Conservation (phyloP, 2,888 invertebrate species). For the Agyllia agylla region DNA sequence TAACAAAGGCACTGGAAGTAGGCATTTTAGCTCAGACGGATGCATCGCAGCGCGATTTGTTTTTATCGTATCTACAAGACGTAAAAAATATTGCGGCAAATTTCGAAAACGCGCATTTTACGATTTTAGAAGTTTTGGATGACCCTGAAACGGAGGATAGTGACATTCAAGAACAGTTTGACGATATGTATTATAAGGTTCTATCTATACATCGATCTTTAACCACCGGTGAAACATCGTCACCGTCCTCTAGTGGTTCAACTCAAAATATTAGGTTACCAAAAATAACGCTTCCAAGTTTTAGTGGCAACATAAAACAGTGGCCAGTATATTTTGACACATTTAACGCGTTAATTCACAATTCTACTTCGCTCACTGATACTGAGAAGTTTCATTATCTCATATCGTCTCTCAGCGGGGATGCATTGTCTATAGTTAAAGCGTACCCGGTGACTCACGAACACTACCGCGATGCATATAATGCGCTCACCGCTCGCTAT, state of each 20-base stretch:
- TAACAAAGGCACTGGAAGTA: not conserved
- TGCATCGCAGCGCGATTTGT: not conserved
- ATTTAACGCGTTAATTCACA: constrained; percentile 24
- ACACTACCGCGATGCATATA: not conserved
- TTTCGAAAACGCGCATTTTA: not conserved
- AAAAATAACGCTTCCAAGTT: constrained; percentile 35
- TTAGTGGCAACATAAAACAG: not conserved
- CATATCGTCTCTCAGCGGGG: not conserved
- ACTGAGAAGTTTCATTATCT: not conserved
- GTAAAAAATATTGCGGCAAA: not conserved
- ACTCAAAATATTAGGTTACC: constrained; percentile 16
- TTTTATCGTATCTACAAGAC: not conserved
- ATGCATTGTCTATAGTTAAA: not conserved
- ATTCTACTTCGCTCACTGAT: not conserved
- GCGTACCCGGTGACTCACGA: not conserved
- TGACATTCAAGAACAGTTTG: not conserved
- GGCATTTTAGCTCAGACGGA: not conserved
- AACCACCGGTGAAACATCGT: not conserved
- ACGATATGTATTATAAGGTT: not conserved
- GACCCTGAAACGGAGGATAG: not conserved
- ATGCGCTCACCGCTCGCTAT: not conserved
- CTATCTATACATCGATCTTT: not conserved
- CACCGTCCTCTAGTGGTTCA: not conserved
- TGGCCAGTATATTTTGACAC: constrained; percentile 17
- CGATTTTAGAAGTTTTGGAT: not conserved